Conservation (phyloP, 2,888 invertebrate genomes). For the Plagodis pulveraria region DNA sequence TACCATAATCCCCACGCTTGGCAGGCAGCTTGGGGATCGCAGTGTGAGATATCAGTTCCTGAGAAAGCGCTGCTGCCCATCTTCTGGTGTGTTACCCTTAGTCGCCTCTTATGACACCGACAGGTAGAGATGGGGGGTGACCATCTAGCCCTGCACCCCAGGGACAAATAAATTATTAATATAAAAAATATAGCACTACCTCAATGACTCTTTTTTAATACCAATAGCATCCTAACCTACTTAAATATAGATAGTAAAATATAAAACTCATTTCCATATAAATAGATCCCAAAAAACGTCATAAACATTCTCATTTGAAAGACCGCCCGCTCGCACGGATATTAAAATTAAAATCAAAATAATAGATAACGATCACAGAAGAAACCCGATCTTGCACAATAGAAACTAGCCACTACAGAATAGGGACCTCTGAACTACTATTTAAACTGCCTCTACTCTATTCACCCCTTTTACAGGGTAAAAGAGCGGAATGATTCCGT, state of each 20-base stretch:
- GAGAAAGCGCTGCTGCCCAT: no score
- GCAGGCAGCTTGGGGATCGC: no score
- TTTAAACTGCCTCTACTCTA: constrained; percentile 17
- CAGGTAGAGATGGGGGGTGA: no score
- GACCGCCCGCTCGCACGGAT: constrained; percentile 53
- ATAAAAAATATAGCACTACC: no score
- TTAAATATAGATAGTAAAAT: no score
- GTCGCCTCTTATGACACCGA: no score
- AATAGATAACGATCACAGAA: constrained; percentile 51
- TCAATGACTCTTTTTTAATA: no score
- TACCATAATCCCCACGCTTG: no score
- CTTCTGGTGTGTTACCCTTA: no score
- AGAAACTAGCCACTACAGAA: constrained; percentile 36
- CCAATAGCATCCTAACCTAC: no score
- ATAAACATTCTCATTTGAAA: constrained; percentile 19
- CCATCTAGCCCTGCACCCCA: no score
- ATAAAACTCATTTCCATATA: not conserved
- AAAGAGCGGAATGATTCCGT: constrained; percentile 11
- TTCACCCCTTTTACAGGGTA: constrained; percentile 39
- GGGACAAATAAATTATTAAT: not conserved
- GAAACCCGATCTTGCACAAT: constrained; percentile 53
- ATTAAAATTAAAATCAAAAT: constrained; percentile 52
- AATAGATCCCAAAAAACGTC: constrained; percentile 1
- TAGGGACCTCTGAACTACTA: constrained; percentile 13
- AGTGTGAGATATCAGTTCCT: no score